Evolutionary conservation across 2,888 invertebrate genomes (phyloP).

Genomic region (Chouioia cunea): DNA sequence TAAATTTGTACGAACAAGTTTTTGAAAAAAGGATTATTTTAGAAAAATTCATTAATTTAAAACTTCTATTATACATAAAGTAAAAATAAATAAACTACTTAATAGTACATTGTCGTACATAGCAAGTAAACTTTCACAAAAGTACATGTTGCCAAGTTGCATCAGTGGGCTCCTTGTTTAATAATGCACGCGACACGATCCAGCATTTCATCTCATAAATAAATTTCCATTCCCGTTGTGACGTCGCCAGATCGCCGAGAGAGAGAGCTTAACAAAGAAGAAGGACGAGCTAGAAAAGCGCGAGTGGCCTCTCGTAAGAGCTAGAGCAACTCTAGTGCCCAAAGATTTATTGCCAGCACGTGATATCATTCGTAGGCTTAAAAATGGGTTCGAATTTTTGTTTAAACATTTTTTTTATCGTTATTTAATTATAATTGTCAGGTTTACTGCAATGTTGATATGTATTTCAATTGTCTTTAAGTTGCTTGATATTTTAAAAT

Average conservation of each 20-base stretch:
- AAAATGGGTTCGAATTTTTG: constrained; percentile 11
- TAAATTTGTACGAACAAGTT: no score
- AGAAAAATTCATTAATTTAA: no score
- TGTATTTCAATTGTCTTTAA: no score
- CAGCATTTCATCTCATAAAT: constrained; percentile 44
- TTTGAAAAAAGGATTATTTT: no score
- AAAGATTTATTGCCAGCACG: constrained; percentile 20
- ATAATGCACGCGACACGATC: constrained; percentile 41
- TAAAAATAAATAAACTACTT: no score
- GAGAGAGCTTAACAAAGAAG: constrained; percentile 33
- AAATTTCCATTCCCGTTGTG: constrained; percentile 39
- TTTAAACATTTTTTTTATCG: neutral
- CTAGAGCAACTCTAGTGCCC: neutral
- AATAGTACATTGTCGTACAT: constrained; percentile 1
- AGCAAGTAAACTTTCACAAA: neutral
- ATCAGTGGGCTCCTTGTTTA: constrained; percentile 11
- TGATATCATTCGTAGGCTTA: constrained; percentile 4
- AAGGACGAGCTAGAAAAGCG: neutral
- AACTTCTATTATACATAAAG: no score
- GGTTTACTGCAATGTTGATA: no score
- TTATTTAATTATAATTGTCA: no score
- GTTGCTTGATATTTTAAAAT: no score
- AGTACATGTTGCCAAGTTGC: no score
- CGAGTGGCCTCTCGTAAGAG: neutral
- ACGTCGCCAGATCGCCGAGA: neutral